A percentile compares a stretch with the other conserved stretches of the same genome.
Evolutionary conservation across 1,140 invertebrate species (phyloP).

Genomic region (Heliconius congener): DNA sequence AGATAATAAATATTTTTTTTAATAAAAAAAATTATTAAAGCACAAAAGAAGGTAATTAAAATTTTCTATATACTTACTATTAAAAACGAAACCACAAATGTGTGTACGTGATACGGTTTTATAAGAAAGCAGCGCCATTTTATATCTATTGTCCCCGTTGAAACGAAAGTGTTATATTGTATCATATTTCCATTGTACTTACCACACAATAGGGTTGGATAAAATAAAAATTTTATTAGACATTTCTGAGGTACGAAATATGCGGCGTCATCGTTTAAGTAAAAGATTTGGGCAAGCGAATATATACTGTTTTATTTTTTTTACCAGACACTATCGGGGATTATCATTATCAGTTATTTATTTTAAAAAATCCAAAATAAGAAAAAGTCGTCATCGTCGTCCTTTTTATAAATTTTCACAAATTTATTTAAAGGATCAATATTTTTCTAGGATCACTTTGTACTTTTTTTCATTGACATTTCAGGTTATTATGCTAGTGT

Average conservation of each 20-base stretch:
- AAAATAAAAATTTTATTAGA: neutral
- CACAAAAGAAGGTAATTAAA: neutral
- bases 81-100: neutral
- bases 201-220: neutral
- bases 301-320: too few species aligned
- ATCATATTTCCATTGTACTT: conserved; percentile 4
- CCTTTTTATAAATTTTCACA: too few species aligned
- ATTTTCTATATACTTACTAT: neutral
- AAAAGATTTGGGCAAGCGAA: neutral
- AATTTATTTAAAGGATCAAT: too few species aligned
- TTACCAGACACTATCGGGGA: too few species aligned
- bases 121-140: neutral
- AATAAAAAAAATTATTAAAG: neutral
- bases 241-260: neutral
- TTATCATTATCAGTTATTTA: too few species aligned
- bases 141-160: neutral
- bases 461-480: too few species aligned
- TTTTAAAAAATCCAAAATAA: too few species aligned
- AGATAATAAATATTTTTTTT: too few species aligned
- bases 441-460: too few species aligned
- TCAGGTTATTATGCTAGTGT: too few species aligned
- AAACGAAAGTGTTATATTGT: conserved; percentile 9
- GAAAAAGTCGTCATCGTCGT: too few species aligned
- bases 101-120: conserved; percentile 4
- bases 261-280: neutral